These are phyloP conservation scores for Podarcis siculus DNA, from an alignment of 2,797 vertebrate genomes.

Conservation along the genomic window DNA sequence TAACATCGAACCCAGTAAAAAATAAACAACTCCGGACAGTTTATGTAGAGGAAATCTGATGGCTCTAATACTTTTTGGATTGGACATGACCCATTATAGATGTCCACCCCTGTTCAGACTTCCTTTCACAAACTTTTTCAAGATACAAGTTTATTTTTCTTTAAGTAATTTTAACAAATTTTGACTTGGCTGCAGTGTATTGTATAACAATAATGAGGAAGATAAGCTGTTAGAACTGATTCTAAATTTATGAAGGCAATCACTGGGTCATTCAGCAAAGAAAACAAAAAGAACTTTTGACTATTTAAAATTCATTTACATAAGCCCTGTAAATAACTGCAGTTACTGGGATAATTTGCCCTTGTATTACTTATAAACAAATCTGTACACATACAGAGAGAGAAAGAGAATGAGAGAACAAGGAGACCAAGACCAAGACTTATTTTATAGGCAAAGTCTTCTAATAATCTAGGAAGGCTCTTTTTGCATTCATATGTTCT, in stretches of 20 bases:
- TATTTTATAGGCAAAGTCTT: background rate
- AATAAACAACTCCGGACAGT: background rate
- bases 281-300: background rate
- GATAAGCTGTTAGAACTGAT: slow-evolving; percentile 12
- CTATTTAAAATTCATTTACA: slow-evolving; percentile 5
- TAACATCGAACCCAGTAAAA: background rate
- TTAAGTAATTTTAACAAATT: background rate
- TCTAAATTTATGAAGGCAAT: slow-evolving; percentile 21
- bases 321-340: background rate
- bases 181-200: background rate
- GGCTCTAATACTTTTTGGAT: background rate
- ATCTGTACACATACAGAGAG: background rate
- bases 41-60: background rate
- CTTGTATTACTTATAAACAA: background rate
- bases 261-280: background rate
- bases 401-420: too few relatives aligned
- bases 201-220: slow-evolving; percentile 2
- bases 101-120: background rate
- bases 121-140: background rate
- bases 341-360: background rate
- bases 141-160: background rate
- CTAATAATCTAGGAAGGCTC: background rate
- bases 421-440: background rate
- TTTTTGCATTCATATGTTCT: too few relatives aligned
- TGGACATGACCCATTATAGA: background rate